Conservation (phyloP, 2,888 invertebrate genomes). For the Drosophila maculinotata region DNA sequence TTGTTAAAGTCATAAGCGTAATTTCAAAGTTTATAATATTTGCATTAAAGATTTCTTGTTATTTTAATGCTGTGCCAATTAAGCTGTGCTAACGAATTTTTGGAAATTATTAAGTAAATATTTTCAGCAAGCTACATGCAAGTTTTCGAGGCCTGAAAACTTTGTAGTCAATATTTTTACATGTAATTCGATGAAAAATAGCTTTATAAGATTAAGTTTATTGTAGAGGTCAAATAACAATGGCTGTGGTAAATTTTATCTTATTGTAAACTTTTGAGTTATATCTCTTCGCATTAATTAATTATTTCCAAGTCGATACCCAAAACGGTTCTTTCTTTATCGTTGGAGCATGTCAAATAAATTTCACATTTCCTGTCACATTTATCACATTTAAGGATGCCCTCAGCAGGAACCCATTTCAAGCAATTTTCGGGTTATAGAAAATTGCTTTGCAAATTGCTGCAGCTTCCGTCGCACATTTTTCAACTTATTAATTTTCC, state of each 20-base stretch:
- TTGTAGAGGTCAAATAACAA: no score
- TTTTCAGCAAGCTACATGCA: no score
- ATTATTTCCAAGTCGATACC: slow-evolving; percentile 19
- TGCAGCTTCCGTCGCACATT: slow-evolving; percentile 56
- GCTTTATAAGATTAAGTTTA: no score
- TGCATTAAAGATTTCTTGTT: no score
- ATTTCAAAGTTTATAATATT: not conserved
- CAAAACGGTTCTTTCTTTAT: slow-evolving; percentile 16
- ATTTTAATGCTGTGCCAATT: no score
- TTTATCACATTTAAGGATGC: slow-evolving; percentile 36
- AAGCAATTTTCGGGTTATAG: slow-evolving; percentile 22
- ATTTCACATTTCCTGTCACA: slow-evolving; percentile 53
- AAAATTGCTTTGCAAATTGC: slow-evolving; percentile 48
- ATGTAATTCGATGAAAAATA: no score
- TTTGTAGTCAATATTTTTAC: no score
- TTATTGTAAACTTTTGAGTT: not conserved
- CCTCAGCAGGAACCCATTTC: slow-evolving; percentile 32
- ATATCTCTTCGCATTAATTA: slow-evolving; percentile 5
- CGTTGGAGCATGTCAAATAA: slow-evolving; percentile 37
- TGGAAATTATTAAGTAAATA: no score
- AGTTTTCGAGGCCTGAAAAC: no score
- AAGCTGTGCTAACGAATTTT: no score
- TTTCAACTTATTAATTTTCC: slow-evolving; percentile 73
- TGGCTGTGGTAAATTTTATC: no score
- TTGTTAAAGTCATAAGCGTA: not conserved